Evolutionary conservation across 2,113 vertebrate genomes (phyloP).

Genomic region (Heterotis niloticus): DNA sequence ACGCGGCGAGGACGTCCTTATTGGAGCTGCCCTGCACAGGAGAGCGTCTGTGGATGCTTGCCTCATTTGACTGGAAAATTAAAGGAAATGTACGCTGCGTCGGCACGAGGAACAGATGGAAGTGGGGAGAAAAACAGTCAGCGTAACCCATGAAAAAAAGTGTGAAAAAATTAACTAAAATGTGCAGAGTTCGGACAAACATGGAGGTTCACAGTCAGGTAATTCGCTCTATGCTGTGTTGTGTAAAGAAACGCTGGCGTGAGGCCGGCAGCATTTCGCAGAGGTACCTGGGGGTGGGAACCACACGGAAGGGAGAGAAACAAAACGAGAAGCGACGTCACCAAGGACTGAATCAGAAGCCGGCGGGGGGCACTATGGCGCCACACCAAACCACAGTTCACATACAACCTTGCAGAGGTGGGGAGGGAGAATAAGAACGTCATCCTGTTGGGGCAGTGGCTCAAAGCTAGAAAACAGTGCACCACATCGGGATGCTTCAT

Average conservation of each 20-base stretch:
- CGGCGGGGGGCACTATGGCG: too few relatives aligned
- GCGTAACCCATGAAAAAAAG: background rate
- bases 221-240: background rate
- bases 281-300: background rate
- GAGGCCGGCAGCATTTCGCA: too few relatives aligned
- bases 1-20: too few relatives aligned
- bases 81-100: background rate
- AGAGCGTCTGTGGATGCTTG: background rate
- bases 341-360: too few relatives aligned
- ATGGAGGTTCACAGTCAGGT: background rate
- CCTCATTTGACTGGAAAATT: slow-evolving; percentile 8
- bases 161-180: background rate
- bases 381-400: too few relatives aligned
- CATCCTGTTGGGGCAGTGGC: too few relatives aligned
- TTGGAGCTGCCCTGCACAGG: too few relatives aligned
- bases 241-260: background rate
- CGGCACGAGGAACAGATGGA: background rate
- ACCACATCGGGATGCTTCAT: too few relatives aligned
- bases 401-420: too few relatives aligned
- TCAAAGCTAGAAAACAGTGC: too few relatives aligned
- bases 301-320: background rate
- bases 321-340: too few relatives aligned
- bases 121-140: background rate
- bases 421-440: too few relatives aligned
- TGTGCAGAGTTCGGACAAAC: background rate